Conservation (phyloP, 23 tunicate species). For the Clavelina lepadiformis region DNA sequence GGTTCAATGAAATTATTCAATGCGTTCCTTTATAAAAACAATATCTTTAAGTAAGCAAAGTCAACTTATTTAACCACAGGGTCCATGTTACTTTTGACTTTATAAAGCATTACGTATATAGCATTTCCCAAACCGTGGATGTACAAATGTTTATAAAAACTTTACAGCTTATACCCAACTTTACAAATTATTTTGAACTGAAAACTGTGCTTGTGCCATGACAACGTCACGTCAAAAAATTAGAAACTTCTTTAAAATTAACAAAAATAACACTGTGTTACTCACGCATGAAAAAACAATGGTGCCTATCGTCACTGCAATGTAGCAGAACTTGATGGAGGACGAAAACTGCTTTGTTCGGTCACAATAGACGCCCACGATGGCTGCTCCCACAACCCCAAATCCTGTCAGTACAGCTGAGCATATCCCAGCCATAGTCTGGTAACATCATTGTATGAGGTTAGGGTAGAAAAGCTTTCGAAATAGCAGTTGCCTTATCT, state of each 20-base stretch:
- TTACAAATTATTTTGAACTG: background rate
- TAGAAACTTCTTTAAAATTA: background rate
- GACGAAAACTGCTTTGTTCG: slow-evolving; percentile 58
- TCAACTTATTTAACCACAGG: too few species aligned
- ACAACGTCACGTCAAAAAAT: background rate
- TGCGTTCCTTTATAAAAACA: too few species aligned
- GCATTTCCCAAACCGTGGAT: too few species aligned
- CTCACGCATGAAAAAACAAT: slow-evolving; percentile 45
- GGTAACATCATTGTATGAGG: too few species aligned
- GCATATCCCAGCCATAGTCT: slow-evolving; percentile 67
- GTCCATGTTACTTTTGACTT: too few species aligned
- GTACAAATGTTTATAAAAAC: too few species aligned
- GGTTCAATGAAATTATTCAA: too few species aligned
- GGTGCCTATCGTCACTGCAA: slow-evolving; percentile 30
- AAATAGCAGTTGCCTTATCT: too few species aligned
- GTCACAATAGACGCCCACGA: slow-evolving; percentile 45
- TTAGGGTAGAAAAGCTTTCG: too few species aligned
- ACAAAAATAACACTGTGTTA: background rate
- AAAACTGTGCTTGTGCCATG: background rate
- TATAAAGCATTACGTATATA: too few species aligned
- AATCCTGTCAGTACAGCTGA: slow-evolving; percentile 49
- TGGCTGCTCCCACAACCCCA: slow-evolving; percentile 77
- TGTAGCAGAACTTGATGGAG: slow-evolving; percentile 38
- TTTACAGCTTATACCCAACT: too few species aligned
- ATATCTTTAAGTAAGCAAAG: too few species aligned